Evolutionary conservation across 1,140 invertebrate genomes (phyloP).

Genomic region (Eurosta solidaginis): DNA sequence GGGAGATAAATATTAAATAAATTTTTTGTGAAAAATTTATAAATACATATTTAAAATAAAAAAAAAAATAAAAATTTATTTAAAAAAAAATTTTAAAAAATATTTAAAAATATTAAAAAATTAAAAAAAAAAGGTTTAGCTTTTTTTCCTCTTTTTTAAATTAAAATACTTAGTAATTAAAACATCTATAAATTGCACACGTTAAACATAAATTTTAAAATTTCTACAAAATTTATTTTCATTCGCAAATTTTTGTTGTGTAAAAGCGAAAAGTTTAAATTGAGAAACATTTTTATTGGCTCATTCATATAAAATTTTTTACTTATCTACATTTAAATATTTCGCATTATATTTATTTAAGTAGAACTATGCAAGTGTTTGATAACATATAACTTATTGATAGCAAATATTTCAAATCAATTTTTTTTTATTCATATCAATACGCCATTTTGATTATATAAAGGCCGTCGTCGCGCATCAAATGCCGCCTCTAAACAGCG

Average conservation of each 20-base stretch:
- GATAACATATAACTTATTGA: neutral
- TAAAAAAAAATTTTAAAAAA: neutral
- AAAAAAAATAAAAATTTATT: neutral
- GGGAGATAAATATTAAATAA: neutral
- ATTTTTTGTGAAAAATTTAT: neutral
- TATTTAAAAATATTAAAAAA: neutral
- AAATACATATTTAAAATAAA: neutral
- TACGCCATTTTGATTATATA: neutral
- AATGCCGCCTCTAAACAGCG: constrained; percentile 8
- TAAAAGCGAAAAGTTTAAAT: neutral
- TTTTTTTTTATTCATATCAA: neutral
- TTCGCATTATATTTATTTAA: neutral
- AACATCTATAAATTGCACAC: neutral
- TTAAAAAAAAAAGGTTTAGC: no score
- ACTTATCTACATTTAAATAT: neutral
- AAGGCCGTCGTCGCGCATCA: neutral
- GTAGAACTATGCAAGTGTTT: neutral
- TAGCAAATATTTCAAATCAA: neutral
- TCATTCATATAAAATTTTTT: neutral
- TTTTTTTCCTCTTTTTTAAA: neutral
- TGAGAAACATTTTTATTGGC: constrained; percentile 19
- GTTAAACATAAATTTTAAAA: neutral
- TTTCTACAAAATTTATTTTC: neutral
- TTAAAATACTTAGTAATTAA: neutral
- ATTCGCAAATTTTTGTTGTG: neutral